Evolutionary conservation across 2,797 vertebrate genomes (phyloP).

Genomic region (Cossypha dichroa): DNA sequence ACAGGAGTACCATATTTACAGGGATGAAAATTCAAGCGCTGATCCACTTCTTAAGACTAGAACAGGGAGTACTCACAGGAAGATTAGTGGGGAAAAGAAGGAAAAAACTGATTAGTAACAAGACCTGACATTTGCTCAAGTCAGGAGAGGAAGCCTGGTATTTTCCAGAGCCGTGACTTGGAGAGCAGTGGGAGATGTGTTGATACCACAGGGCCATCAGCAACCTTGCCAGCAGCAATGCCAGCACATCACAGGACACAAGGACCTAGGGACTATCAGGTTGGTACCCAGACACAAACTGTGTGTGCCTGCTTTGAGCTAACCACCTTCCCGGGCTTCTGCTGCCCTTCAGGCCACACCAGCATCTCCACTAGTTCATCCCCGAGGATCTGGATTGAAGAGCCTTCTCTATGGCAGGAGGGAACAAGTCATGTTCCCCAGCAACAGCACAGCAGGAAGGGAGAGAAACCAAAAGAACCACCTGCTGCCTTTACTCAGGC

Average conservation of each 20-base stretch:
- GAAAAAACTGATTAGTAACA: neutral
- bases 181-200: neutral
- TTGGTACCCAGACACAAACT: neutral
- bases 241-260: neutral
- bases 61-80: neutral
- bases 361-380: neutral
- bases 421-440: neutral
- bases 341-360: neutral
- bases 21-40: neutral
- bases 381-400: neutral
- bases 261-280: neutral
- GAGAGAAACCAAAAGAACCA: neutral
- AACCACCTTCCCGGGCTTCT: neutral
- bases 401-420: neutral
- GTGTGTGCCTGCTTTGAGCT: neutral
- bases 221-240: accelerated
- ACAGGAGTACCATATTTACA: neutral
- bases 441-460: neutral
- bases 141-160: neutral
- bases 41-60: neutral
- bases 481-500: neutral
- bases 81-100: neutral
- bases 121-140: neutral
- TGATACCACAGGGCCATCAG: neutral
- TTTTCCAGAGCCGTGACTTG: neutral